Percentiles rank a stretch among this genome's conserved stretches.
Conservation (phyloP, 2,113 vertebrate species). For the Paramisgurnus dabryanus region DNA sequence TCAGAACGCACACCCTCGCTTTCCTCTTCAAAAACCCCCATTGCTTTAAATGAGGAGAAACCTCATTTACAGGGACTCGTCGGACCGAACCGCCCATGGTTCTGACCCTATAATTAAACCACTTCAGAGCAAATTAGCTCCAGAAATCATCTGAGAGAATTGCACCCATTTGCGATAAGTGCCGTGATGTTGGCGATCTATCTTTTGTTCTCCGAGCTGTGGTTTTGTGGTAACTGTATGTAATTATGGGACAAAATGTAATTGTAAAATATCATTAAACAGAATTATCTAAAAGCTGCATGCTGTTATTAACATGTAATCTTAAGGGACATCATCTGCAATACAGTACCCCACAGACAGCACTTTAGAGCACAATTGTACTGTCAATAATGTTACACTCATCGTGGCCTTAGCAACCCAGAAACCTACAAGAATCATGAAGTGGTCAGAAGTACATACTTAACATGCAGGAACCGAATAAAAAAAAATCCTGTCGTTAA, state of each 20-base stretch:
- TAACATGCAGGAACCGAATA: too few species aligned
- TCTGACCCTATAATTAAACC: conserved; percentile 37
- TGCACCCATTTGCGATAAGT: conserved; percentile 24
- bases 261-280: neutral
- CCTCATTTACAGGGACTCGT: conserved; percentile 19
- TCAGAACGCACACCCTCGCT: neutral
- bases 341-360: too few species aligned
- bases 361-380: too few species aligned
- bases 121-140: conserved; percentile 42
- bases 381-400: too few species aligned
- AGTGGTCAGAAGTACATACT: too few species aligned
- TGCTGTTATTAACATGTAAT: neutral
- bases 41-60: neutral
- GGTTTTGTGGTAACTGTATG: neutral
- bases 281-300: neutral
- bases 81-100: conserved; percentile 31
- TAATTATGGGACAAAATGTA: neutral
- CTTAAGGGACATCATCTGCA: too few species aligned
- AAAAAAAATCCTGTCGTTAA: too few species aligned
- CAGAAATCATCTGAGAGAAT: conserved; percentile 24
- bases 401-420: too few species aligned
- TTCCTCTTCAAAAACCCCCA: conserved; percentile 14
- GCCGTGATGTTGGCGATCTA: neutral
- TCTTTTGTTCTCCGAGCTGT: neutral
- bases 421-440: too few species aligned